Base-by-base conservation (phyloP, 1,140 invertebrate species). In the Meloidogyne hapla region DNA sequence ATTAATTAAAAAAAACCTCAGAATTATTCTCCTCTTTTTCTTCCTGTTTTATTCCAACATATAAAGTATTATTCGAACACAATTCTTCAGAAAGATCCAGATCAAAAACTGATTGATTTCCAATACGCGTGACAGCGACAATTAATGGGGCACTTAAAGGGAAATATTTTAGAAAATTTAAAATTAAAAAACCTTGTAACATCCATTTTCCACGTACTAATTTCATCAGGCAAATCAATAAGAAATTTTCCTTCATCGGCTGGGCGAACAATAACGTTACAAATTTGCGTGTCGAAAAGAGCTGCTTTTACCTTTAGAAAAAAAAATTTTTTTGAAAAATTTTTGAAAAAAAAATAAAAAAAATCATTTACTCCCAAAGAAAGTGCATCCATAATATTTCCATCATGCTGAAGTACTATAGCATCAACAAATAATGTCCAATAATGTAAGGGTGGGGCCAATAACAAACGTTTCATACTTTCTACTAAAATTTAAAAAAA, bases 231-330 rank as follows among this genome's bases (percentile, higher is more conserved):
- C n/a, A 78, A 56, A 56, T 78, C 77, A 28, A 78, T 62, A 8
- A 78, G 72, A 25, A 79, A 38, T 72, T 80, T 80, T 3, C 77
- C 77, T 28, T 78, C 76, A 45, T 78, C 77, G 21, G 77, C 77
- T 28, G 77, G 77, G n/a, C 77, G 25, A 18, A 78, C 77, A 28
- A 78, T 25, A 18, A 78, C 77, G 15, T 78, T 69, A 40, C 78
- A 79, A 40, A 78, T 78, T 67, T 80, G n/a, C 12, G 78, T 73
- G 56, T 78, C 77, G 23, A 61, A 63, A 18, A 78, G 45, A 10
- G 77, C 77, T 23, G 77, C 77, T 71, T 78, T 78, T 21, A 78
- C 77, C 77, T 78, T 40, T 6, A 63, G n/a, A 23, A 21, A 8
- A n/a, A n/a, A n/a, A n/a, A 33, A 33, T 33, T 33, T 33, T 33